Conservation (phyloP, 2,113 vertebrate genomes). For the Podocnemis expansa region DNA sequence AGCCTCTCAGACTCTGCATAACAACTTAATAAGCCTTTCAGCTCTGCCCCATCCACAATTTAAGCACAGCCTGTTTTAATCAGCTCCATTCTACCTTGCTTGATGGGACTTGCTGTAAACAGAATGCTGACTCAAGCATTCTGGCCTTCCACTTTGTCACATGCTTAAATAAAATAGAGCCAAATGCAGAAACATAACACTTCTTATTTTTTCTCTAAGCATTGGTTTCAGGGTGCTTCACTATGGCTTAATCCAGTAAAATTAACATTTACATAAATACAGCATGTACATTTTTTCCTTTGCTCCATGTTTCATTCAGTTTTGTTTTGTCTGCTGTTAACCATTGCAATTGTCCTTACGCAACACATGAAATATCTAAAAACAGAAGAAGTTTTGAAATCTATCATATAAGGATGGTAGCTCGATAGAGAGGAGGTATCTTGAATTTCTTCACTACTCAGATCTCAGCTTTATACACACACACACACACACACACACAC, state of each 20-base stretch:
- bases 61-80: too few species aligned
- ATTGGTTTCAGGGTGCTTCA: neutral
- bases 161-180: neutral
- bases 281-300: neutral
- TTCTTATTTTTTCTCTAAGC: neutral
- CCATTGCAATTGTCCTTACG: neutral
- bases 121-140: too few species aligned
- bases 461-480: fast-evolving
- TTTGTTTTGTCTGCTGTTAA: neutral
- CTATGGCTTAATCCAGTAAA: neutral
- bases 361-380: neutral
- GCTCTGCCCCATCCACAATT: too few species aligned
- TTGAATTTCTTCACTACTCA: fast-evolving
- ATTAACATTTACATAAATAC: neutral
- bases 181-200: neutral
- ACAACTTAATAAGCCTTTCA: too few species aligned
- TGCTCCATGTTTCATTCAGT: neutral
- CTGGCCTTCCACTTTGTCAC: too few species aligned
- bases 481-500: too few species aligned
- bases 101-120: too few species aligned
- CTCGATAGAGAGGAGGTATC: neutral
- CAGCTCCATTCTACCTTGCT: too few species aligned
- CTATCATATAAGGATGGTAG: neutral
- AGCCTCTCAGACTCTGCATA: too few species aligned
- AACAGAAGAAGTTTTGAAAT: neutral